A percentile compares a stretch with the other conserved stretches of the same genome.
Conservation (phyloP, 2,888 invertebrate genomes). For the Gonocerus acuteangulatus region DNA sequence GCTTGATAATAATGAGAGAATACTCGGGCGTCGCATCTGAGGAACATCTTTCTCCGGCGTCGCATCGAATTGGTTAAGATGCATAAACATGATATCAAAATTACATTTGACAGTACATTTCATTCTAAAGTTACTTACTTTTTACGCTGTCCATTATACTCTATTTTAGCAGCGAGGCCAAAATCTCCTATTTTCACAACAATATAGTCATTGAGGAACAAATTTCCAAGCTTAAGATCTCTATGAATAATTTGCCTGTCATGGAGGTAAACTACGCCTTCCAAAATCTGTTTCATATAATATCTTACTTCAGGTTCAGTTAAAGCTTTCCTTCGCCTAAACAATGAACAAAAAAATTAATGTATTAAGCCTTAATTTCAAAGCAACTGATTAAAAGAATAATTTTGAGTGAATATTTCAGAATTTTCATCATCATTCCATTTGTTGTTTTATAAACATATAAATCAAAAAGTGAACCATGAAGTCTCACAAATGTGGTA, state of each 20-base stretch:
- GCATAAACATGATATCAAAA: too few species aligned
- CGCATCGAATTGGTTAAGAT: too few species aligned
- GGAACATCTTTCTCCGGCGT: too few species aligned
- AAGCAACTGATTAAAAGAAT: too few species aligned
- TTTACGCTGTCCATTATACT: conserved; percentile 75
- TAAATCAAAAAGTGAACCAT: too few species aligned
- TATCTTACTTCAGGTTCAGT: conserved; percentile 97
- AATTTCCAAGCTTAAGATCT: conserved; percentile 94
- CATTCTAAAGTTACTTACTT: conserved; percentile 51
- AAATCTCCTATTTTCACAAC: conserved; percentile 98
- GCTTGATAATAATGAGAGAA: too few species aligned
- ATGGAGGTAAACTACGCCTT: conserved; percentile 89
- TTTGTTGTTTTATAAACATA: too few species aligned
- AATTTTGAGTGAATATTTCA: too few species aligned
- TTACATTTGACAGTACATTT: too few species aligned
- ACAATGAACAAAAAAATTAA: conserved; percentile 48
- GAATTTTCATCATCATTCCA: too few species aligned
- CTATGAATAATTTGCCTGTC: conserved; percentile 89
- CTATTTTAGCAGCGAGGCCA: conserved; percentile 89
- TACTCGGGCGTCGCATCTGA: too few species aligned
- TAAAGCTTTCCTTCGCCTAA: conserved; percentile 87
- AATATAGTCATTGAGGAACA: conserved; percentile 89
- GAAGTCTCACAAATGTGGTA: too few species aligned
- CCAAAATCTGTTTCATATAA: conserved; percentile 88
- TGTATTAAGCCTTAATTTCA: background rate